Conservation (phyloP, 2,888 invertebrate species). For the Melinopterus prodromus region DNA sequence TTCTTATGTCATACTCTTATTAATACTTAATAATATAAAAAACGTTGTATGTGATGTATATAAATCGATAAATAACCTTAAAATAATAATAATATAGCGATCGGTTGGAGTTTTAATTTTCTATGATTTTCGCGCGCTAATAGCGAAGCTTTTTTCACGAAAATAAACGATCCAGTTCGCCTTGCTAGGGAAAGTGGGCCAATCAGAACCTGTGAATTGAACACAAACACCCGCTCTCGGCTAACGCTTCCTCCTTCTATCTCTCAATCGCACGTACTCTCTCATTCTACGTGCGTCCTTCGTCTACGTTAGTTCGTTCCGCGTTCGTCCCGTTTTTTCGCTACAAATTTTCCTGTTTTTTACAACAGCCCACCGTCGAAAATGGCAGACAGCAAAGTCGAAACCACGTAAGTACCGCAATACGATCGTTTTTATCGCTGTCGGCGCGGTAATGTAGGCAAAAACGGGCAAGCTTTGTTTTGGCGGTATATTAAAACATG, state of each 20-base stretch:
- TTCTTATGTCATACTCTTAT: too few species aligned
- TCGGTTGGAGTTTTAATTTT: not conserved
- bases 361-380: slow-evolving; percentile 25
- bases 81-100: not conserved
- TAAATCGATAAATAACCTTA: too few species aligned
- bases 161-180: slow-evolving; percentile 39
- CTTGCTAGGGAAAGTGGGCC: slow-evolving; percentile 44
- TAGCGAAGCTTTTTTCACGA: slow-evolving; percentile 27
- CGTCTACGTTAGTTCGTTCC: slow-evolving; percentile 40
- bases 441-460: slow-evolving; percentile 37
- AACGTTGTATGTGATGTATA: not conserved
- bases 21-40: not conserved
- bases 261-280: slow-evolving; percentile 62
- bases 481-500: slow-evolving; percentile 64
- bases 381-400: slow-evolving; percentile 71
- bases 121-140: not conserved
- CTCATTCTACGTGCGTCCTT: slow-evolving; percentile 43
- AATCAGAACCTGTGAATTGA: slow-evolving; percentile 44
- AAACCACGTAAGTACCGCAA: slow-evolving; percentile 69
- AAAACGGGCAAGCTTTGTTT: slow-evolving; percentile 51
- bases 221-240: slow-evolving; percentile 26
- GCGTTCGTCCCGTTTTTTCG: slow-evolving; percentile 28
- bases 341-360: slow-evolving; percentile 27
- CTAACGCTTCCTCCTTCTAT: slow-evolving; percentile 59
- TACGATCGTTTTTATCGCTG: slow-evolving; percentile 36